phyloP scores from a whole-genome alignment of 1,140 invertebrate species.

The Ridgeia piscesae region DNA sequence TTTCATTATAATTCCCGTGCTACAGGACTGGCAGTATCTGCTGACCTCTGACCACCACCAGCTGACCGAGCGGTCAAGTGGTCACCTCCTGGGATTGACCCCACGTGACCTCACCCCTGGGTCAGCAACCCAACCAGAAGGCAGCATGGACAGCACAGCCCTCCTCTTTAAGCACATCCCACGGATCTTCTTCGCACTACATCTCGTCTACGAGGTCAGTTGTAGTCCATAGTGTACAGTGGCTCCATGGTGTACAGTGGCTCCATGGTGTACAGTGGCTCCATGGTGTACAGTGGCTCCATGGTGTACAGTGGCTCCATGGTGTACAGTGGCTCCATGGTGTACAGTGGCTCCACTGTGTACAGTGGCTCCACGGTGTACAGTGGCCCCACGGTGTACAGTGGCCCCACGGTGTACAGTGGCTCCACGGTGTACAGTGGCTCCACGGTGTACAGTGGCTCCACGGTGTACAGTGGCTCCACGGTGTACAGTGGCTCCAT shows the following conservation, averaged over 20 bases:
- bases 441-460: background rate
- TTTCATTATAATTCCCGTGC: conserved; percentile 19
- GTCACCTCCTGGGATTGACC: conserved; percentile 47
- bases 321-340: no score
- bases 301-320: background rate
- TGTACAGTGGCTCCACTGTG: background rate
- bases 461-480: no score
- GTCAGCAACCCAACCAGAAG: conserved; percentile 45
- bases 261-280: background rate
- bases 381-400: no score
- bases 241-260: background rate
- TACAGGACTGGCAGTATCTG: conserved; percentile 77
- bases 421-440: no score
- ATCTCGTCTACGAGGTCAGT: conserved; percentile 80
- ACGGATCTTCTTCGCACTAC: conserved; percentile 76
- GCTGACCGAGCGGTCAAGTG: conserved; percentile 31
- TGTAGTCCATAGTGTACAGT: conserved; percentile 6
- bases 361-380: conserved; percentile 13
- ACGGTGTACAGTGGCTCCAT: background rate
- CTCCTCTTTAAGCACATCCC: conserved; percentile 75
- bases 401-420: conserved; percentile 9
- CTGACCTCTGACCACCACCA: conserved; percentile 64
- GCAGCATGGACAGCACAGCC: conserved; percentile 68
- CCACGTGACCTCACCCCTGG: conserved; percentile 40
- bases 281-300: no score